Conservation (phyloP, 2,888 invertebrate genomes). For the Sisyra nigra region DNA sequence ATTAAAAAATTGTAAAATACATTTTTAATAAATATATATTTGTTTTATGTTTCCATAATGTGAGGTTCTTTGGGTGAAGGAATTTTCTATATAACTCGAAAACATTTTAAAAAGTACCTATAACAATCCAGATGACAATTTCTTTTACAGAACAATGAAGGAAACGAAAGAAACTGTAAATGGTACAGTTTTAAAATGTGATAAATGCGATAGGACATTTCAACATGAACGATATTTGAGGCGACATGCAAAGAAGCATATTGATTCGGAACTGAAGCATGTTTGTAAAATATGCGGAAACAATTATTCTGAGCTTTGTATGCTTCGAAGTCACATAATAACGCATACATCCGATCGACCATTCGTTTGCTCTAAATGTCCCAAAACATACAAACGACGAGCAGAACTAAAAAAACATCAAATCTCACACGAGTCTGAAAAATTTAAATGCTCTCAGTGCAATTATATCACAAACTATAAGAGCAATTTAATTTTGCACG, state of each 20-base stretch:
- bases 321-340: constrained; percentile 4
- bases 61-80: too few species aligned
- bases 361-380: constrained; percentile 29
- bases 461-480: constrained; percentile 11
- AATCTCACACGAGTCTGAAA: constrained; percentile 8
- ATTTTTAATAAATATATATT: neutral
- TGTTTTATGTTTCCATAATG: too few species aligned
- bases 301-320: constrained; percentile 1
- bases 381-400: constrained; percentile 21
- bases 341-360: constrained; percentile 15
- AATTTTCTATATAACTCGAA: too few species aligned
- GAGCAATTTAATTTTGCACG: constrained; percentile 10
- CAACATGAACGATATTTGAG: neutral
- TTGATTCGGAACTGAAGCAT: neutral
- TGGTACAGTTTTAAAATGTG: neutral
- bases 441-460: constrained; percentile 9
- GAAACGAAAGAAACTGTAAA: too few species aligned
- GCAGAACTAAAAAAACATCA: constrained; percentile 10
- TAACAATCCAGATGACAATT: too few species aligned
- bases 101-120: too few species aligned
- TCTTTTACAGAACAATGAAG: too few species aligned
- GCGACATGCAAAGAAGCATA: constrained; percentile 6
- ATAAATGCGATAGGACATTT: constrained; percentile 2
- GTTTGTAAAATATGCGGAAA: constrained; percentile 2
- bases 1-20: too few species aligned